Evolutionary conservation across 2,888 invertebrate species (phyloP).

Genomic region (Torymus tubicola): DNA sequence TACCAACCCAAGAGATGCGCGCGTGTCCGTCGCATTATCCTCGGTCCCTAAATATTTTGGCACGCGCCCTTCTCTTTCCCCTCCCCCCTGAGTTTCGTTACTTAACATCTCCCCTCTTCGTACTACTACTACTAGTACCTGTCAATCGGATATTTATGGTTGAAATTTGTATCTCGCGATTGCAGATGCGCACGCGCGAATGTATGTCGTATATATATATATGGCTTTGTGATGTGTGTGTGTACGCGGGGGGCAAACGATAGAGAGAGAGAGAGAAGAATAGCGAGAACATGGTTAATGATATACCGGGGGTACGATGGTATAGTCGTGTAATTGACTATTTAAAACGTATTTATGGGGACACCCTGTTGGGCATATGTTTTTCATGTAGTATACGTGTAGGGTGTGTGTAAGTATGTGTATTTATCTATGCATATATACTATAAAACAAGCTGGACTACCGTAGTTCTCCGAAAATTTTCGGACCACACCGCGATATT

Average conservation of each 20-base stretch:
- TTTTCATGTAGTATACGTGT: too few relatives aligned
- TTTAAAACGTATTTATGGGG: conserved; percentile 21
- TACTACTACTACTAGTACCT: too few relatives aligned
- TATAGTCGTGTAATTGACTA: conserved; percentile 9
- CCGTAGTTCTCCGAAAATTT: too few relatives aligned
- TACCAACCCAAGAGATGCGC: background rate
- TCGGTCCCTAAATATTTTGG: conserved; percentile 52
- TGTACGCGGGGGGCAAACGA: too few relatives aligned
- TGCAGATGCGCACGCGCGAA: background rate
- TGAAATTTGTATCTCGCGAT: conserved; percentile 38
- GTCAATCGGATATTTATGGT: conserved; percentile 40
- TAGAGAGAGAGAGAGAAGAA: too few relatives aligned
- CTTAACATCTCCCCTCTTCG: too few relatives aligned
- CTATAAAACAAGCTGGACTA: too few relatives aligned
- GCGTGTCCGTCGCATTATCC: background rate
- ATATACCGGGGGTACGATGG: background rate
- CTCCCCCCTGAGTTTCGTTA: too few relatives aligned
- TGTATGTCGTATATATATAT: conserved; percentile 44
- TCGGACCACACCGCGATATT: too few relatives aligned
- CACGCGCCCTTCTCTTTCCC: conserved; percentile 36
- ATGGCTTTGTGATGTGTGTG: too few relatives aligned
- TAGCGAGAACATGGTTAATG: background rate
- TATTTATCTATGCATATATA: too few relatives aligned
- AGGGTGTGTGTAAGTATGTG: too few relatives aligned
- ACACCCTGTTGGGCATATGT: background rate